Evolutionary conservation across 2,113 vertebrate species (phyloP), one percentile per base, ranked within the genome.

Genomic region (Cacatua alba): DNA sequence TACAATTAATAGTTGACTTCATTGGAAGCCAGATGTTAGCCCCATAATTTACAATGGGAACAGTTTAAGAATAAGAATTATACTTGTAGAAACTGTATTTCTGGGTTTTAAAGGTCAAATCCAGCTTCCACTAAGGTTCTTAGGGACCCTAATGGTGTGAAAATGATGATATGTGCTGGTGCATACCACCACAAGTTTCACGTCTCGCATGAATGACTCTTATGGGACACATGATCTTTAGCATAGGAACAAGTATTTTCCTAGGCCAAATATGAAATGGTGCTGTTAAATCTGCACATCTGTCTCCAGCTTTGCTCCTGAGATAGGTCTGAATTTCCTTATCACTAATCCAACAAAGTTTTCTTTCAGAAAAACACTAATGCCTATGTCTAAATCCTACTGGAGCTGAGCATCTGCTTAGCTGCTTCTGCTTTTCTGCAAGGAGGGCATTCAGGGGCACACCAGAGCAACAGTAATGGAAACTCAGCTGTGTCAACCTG

Each of bases 1-100:
- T 94, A 98, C 98, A 98, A 98, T 98, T 98, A 98, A 98, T 98
- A 98, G 97, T 97, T 98, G 97, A 97, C 97, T 98, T 98, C 97
- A 96, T 94, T 95, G 98, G 97, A 95, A 98, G 97, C 98, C 98
- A 98, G 98, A 97, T 98, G 98, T 98, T 98, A 98, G n/a, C 60
- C 88, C 94, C 92, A 94, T 98, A 98, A 98, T 98, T 98, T 98
- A 98, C 96, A 98, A 95, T 48, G 88, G 96, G 86, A 96, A 95
- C 70, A 84, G 84, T 95, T 96, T 76, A 62, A 96, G 88, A 88
- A 95, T 78, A 94, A 96, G 91, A 97, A 97, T 98, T 98, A 97
- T 93, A 97, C 83, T 84, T 71, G 83, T 70, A 60, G 88, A 92
- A 97, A 98, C 95, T 95, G 82, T 97, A 97, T 97, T 97, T 97